Evolutionary conservation across 2,797 vertebrate genomes (phyloP).

Genomic region (Borostomias antarcticus): DNA sequence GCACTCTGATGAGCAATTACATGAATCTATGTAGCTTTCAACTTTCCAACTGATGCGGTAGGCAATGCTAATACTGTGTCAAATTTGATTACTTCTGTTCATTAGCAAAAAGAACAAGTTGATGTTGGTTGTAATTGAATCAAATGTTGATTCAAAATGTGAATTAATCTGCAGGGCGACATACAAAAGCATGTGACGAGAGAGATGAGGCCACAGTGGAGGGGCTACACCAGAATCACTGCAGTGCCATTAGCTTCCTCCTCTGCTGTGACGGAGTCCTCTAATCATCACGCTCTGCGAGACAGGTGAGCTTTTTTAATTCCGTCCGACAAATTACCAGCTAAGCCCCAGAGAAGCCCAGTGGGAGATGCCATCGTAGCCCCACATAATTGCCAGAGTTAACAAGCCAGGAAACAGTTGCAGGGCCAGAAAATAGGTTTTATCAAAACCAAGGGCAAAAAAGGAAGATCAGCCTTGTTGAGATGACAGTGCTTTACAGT

Average conservation of each 20-base stretch:
- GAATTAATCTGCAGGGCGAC: neutral
- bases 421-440: constrained; percentile 33
- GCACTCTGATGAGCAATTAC: neutral
- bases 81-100: neutral
- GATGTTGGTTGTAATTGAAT: neutral
- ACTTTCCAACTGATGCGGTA: too few species aligned
- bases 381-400: constrained; percentile 43
- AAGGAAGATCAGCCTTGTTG: constrained; percentile 3
- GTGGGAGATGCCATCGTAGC: constrained; percentile 25
- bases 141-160: neutral
- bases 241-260: neutral
- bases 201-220: neutral
- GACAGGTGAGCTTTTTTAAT: constrained; percentile 41
- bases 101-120: neutral
- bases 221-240: neutral
- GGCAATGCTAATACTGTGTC: neutral
- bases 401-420: constrained; percentile 42
- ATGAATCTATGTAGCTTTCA: neutral
- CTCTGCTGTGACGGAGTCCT: constrained; percentile 36
- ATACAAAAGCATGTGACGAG: neutral
- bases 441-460: constrained; percentile 33
- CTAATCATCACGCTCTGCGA: constrained; percentile 42
- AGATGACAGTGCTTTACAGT: neutral
- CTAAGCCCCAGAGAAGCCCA: constrained; percentile 31
- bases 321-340: constrained; percentile 45